Percentiles rank a stretch among this genome's conserved stretches.
Conservation (phyloP, 2,888 invertebrate genomes). For the Caenorhabditis wallacei region DNA sequence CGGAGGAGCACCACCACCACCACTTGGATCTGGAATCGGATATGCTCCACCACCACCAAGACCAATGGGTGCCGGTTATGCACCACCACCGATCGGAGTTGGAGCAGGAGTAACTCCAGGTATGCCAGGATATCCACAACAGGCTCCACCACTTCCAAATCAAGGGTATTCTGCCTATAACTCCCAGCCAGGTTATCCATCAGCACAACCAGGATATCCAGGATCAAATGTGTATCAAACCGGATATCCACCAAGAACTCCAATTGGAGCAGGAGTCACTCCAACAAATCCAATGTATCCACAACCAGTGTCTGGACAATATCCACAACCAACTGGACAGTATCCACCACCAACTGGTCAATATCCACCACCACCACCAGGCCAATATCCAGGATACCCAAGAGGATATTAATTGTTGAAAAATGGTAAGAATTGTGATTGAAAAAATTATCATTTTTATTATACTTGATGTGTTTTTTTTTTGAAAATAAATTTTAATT, state of each 20-base stretch:
- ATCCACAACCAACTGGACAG: slow-evolving; percentile 41
- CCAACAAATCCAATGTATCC: slow-evolving; percentile 31
- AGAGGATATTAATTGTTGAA: slow-evolving; percentile 42
- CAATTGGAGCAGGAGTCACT: slow-evolving; percentile 42
- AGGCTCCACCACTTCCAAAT: slow-evolving; percentile 53
- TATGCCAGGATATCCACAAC: slow-evolving; percentile 43
- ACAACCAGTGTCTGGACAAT: slow-evolving; percentile 20
- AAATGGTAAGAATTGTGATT: slow-evolving; percentile 26
- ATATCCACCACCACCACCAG: slow-evolving; percentile 22
- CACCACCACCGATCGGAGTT: slow-evolving; percentile 36
- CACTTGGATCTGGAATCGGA: slow-evolving; percentile 36
- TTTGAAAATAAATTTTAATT: not conserved
- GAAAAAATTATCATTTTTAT: not conserved
- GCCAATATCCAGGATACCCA: slow-evolving; percentile 48
- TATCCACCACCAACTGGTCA: slow-evolving; percentile 28
- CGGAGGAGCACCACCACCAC: slow-evolving; percentile 39
- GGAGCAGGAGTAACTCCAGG: slow-evolving; percentile 44
- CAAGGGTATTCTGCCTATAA: slow-evolving; percentile 41
- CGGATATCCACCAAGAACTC: slow-evolving; percentile 39
- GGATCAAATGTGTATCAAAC: slow-evolving; percentile 34
- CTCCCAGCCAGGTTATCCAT: slow-evolving; percentile 30
- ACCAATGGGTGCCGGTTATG: slow-evolving; percentile 27
- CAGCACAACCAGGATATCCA: slow-evolving; percentile 24
- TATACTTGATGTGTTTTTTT: not conserved
- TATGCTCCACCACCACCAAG: slow-evolving; percentile 51